phyloP scores from a whole-genome alignment of 1,140 invertebrate genomes.

The Diorhabda carinulata region DNA sequence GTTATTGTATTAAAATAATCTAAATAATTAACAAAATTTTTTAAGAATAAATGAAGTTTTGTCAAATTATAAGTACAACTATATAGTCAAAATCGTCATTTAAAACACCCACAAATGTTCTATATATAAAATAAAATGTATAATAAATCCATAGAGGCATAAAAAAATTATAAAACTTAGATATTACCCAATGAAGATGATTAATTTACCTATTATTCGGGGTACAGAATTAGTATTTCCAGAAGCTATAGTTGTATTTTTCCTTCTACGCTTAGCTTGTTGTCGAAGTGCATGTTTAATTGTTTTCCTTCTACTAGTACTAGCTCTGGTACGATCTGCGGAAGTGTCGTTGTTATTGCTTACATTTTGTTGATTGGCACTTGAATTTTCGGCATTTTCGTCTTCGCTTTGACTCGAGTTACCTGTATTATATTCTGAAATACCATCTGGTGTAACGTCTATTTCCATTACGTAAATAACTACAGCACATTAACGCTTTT shows the following conservation, averaged over 20 bases:
- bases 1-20: too few relatives aligned
- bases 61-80: too few relatives aligned
- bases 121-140: too few relatives aligned
- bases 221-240: conserved; percentile 63
- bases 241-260: conserved; percentile 70
- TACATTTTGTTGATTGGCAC: conserved; percentile 16
- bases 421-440: conserved; percentile 31
- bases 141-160: too few relatives aligned
- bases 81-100: too few relatives aligned
- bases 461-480: conserved; percentile 45
- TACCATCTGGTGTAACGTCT: conserved; percentile 43
- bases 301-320: conserved; percentile 49
- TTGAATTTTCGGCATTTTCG: conserved; percentile 31
- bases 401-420: conserved; percentile 35
- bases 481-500: conserved; percentile 22
- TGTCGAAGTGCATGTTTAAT: conserved; percentile 70
- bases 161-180: too few relatives aligned
- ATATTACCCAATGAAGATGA: too few relatives aligned
- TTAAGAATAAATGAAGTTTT: too few relatives aligned
- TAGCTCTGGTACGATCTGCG: conserved; percentile 20
- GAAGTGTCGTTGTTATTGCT: conserved; percentile 20
- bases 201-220: conserved; percentile 53
- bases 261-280: conserved; percentile 72
- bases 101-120: too few relatives aligned
- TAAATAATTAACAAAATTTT: too few relatives aligned